Evolutionary conservation across 2,888 invertebrate species (phyloP), one percentile per base, ranked within the genome.

Genomic region (Leptinotarsa tumamoca): DNA sequence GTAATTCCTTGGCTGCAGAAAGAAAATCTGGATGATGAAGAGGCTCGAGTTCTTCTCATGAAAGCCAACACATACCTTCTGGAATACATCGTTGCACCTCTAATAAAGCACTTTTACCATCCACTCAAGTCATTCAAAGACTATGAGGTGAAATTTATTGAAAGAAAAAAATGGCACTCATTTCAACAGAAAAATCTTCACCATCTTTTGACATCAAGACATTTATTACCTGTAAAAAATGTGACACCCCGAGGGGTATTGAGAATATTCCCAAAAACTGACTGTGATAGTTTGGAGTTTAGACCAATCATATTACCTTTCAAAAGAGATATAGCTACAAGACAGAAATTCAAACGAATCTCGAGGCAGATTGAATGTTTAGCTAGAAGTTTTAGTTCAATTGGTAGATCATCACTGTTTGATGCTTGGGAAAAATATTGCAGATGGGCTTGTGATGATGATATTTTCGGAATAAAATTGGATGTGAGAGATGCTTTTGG

Each of bases 401-500:
- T 68, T 43, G 66, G 72, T 14, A 74, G 67, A 52, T 52, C 33
- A 0, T 78, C 78, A 14, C 66, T 81, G 27, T 80, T 77, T 70
- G 15, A 69, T 17, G 74, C 70, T 4, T 83, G 83, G 83, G 71
- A 68, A 61, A 52, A 78, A 7, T 82, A 77, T 67, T 54, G 75
- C 10, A 17, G 63, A 54, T 74, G 63, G 74, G 66, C 56, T 21
- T 43, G 63, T 18, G 69, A 76, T 15, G 15, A 68, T 17, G 23
- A 52, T 49, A 76, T 82, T 58, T 80, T 77, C 67, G 82, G 81
- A 4, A 70, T 82, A 21, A 82, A 81, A 71, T 66, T 80, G 4
- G 83, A 83, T 56, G 61, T 82, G 3, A 78, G 79, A 77, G 83
- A 83, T 71, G 82, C 82, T 33, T 83, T 78, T 71, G 83, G 83